Evolutionary conservation across 2,888 invertebrate species (phyloP), one percentile per base, ranked within the genome.

Genomic region (Nymphalis c-album): DNA sequence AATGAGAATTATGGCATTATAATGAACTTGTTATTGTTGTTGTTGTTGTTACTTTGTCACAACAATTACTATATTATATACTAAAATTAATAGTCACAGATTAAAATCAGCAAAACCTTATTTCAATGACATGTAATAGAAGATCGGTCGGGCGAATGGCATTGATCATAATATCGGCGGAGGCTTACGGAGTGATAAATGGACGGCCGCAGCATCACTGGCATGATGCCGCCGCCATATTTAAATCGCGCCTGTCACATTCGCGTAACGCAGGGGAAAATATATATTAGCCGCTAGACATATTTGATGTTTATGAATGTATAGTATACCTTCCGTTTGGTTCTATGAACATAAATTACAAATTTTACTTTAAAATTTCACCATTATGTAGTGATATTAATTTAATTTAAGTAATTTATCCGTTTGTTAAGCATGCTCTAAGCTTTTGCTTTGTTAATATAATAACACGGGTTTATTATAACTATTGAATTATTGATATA

Each of bases 141-240:
- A 18, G 73, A 75, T 65, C 73, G 75, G 80, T 82, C 82, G 81
- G 83, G 87, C 85, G 88, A 88, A 85, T 86, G 87, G 88, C 91
- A 91, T 91, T 91, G 91, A 91, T 91, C 91, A 91, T 90, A 91
- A 91, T 91, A 91, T 91, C 90, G 91, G 85, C 90, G 88, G 88
- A 89, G 91, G 91, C 91, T 91, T 91, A 91, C 85, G 78, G 84
- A 84, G 88, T 91, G 91, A 91, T 91, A 91, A 91, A 91, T 91
- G 91, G 87, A 79, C 84, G 87, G 85, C 84, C 88, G 81, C 87
- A 82, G 80, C 87, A 84, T 85, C 88, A 88, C 81, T 80, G 85
- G 82, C 82, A 86, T 87, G 90, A 87, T 81, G 84, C 84, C 84
- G 87, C 78, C 88, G 86, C 90, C 90, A 88, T 90, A 88, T 90